A percentile compares a stretch with the other conserved stretches of the same genome.
These are phyloP conservation scores for Mystacides longicornis DNA, from an alignment of 2,888 invertebrate genomes.

Conservation along the genomic window DNA sequence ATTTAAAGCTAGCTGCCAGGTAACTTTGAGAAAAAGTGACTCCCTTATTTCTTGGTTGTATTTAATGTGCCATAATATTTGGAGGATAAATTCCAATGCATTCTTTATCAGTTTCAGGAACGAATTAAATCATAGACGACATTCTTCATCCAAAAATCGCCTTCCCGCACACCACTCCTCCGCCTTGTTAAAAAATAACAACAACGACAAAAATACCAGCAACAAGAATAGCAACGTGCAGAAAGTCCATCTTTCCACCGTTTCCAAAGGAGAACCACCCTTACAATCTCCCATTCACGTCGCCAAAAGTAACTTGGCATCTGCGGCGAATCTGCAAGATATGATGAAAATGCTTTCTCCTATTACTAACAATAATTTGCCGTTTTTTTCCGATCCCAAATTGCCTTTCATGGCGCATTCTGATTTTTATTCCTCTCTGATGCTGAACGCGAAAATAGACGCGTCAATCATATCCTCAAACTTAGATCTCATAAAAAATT, in stretches of 20 bases:
- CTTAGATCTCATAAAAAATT: conserved; percentile 5
- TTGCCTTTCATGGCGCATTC: conserved; percentile 1
- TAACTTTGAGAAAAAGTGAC: too few relatives aligned
- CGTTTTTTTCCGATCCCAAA: neutral
- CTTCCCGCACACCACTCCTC: neutral
- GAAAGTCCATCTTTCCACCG: neutral
- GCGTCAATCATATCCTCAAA: conserved; percentile 2
- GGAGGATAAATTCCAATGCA: too few relatives aligned
- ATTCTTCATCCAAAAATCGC: conserved; percentile 8
- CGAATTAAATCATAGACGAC: conserved; percentile 13
- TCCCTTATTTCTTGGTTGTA: too few relatives aligned
- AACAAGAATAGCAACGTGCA: conserved; percentile 28
- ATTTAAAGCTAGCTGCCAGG: too few relatives aligned
- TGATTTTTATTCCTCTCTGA: conserved; percentile 4
- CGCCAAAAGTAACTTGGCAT: neutral
- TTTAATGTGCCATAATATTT: too few relatives aligned
- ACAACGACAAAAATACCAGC: conserved; percentile 30
- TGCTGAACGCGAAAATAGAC: conserved; percentile 4
- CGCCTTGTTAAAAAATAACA: conserved; percentile 6
- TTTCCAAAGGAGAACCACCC: neutral
- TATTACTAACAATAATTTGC: conserved; percentile 7
- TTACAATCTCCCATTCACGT: neutral
- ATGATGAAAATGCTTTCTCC: conserved; percentile 3
- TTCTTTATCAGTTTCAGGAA: neutral
- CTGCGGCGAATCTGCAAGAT: conserved; percentile 7